A percentile compares a stretch with the other conserved stretches of the same genome.
phyloP scores from a whole-genome alignment of 2,113 vertebrate species.

The Protobothrops flavoviridis region DNA sequence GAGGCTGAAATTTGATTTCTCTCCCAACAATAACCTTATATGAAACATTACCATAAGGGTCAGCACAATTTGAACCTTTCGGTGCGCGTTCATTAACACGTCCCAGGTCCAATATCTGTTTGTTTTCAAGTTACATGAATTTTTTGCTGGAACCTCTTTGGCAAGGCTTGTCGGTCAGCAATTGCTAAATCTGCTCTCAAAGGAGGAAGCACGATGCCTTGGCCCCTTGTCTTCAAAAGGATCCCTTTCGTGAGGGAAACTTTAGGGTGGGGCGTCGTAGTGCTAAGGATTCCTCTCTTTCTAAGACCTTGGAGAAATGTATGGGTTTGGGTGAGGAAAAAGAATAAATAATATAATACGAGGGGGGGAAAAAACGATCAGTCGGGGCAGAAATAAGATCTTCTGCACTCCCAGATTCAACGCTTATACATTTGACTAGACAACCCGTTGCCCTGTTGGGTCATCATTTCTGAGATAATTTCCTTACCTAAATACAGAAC shows the following conservation, averaged over 20 bases:
- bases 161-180: background rate
- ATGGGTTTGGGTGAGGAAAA: background rate
- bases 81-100: conserved; percentile 73
- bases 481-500: background rate
- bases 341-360: background rate
- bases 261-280: background rate
- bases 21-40: conserved; percentile 76
- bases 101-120: conserved; percentile 58
- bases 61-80: conserved; percentile 69
- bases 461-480: background rate
- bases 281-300: background rate
- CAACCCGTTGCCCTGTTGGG: background rate
- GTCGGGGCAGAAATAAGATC: background rate
- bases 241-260: background rate
- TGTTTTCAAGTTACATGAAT: conserved; percentile 52
- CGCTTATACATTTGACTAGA: background rate
- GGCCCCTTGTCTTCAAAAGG: background rate
- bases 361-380: background rate
- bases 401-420: background rate
- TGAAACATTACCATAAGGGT: conserved; percentile 76
- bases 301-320: background rate
- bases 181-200: background rate
- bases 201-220: background rate
- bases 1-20: conserved; percentile 78
- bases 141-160: background rate